Conservation (phyloP, 2,888 invertebrate genomes). For the Leuctra nigra region DNA sequence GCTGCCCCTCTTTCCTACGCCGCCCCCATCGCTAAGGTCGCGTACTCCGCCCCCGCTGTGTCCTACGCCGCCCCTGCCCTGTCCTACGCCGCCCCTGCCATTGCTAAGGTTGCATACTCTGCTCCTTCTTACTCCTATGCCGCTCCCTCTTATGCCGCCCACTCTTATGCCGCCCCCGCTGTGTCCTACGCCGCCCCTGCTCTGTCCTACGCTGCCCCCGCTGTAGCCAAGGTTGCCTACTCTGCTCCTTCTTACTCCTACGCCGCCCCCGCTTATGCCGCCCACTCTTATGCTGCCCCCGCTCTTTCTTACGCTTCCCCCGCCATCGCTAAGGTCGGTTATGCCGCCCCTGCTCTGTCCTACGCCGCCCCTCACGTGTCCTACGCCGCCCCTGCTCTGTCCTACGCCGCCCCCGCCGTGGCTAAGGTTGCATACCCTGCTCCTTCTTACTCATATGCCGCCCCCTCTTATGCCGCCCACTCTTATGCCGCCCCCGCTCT, state of each 20-base stretch:
- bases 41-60: conserved; percentile 21
- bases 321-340: conserved; percentile 21
- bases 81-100: conserved; percentile 6
- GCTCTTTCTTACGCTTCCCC: conserved; percentile 4
- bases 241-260: conserved; percentile 14
- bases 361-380: conserved; percentile 14
- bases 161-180: conserved; percentile 22
- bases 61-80: conserved; percentile 19
- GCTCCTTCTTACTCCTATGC: conserved; percentile 18
- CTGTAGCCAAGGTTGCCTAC: conserved; percentile 21
- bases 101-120: conserved; percentile 22
- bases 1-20: conserved; percentile 19
- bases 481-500: conserved; percentile 15
- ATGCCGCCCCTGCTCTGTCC: conserved; percentile 12
- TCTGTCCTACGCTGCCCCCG: conserved; percentile 22
- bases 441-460: conserved; percentile 14
- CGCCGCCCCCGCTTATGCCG: conserved; percentile 13
- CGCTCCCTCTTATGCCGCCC: conserved; percentile 17
- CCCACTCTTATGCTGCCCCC: conserved; percentile 8
- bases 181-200: conserved; percentile 20
- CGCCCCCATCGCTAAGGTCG: conserved; percentile 21
- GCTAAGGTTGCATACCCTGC: conserved; percentile 13
- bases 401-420: conserved; percentile 21
- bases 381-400: conserved; percentile 21
- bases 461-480: background rate